Conservation (phyloP, 2,888 invertebrate genomes). For the Caenorhabditis drosophilae region DNA sequence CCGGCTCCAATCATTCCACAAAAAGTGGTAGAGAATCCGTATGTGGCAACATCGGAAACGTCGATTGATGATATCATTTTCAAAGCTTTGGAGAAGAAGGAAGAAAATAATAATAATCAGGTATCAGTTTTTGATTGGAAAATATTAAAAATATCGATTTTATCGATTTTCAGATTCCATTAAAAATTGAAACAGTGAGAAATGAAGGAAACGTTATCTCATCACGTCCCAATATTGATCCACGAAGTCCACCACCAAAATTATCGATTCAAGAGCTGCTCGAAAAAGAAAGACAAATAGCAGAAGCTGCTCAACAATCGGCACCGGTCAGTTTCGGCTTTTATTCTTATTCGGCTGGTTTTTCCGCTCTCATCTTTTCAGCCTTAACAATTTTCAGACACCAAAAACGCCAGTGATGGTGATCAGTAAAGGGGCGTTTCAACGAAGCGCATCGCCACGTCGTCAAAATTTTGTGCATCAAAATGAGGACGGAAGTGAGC, state of each 20-base stretch:
- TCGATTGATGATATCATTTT: slow-evolving; percentile 53
- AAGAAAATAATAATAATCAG: slow-evolving; percentile 45
- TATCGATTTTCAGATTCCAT: no score
- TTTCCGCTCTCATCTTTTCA: no score
- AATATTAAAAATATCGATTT: no score
- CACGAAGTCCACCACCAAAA: slow-evolving; percentile 39
- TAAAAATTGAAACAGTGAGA: no score
- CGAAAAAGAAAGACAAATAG: slow-evolving; percentile 16
- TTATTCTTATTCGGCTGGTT: no score
- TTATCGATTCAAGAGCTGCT: slow-evolving; percentile 38
- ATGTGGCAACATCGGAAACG: slow-evolving; percentile 28
- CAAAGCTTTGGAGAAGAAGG: slow-evolving; percentile 40
- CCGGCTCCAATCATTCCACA: slow-evolving; percentile 37
- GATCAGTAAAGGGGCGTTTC: slow-evolving; percentile 23
- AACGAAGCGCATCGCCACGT: slow-evolving; percentile 19
- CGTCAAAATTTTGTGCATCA: slow-evolving; percentile 29
- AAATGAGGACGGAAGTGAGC: slow-evolving; percentile 43
- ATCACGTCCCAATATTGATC: slow-evolving; percentile 14
- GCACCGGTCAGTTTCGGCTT: slow-evolving; percentile 18
- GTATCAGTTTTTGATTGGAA: no score
- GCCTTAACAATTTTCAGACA: background rate
- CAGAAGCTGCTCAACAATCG: slow-evolving; percentile 21
- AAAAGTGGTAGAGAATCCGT: slow-evolving; percentile 46
- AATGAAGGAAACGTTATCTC: no score
- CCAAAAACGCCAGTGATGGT: slow-evolving; percentile 26